Evolutionary conservation across 2,113 vertebrate species (phyloP).

Genomic region (Heterochromis multidens): DNA sequence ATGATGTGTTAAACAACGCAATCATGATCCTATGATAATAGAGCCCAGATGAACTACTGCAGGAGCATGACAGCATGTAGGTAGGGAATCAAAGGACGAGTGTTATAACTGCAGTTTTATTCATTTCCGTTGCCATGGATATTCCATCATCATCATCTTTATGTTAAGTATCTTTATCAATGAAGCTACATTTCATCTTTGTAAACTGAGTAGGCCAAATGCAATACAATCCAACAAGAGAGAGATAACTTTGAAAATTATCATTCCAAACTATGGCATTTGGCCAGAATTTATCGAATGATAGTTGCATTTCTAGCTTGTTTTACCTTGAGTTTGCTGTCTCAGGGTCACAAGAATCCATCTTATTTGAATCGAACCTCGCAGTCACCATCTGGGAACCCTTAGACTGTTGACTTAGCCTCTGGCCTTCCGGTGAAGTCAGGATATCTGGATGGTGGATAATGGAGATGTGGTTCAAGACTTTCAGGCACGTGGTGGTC

Average conservation of each 20-base stretch:
- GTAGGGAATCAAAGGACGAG: not conserved
- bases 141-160: not conserved
- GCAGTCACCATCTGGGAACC: not conserved
- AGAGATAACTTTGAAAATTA: not conserved
- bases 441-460: not conserved
- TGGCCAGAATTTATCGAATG: not conserved
- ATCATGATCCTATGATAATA: constrained; percentile 39
- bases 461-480: not conserved
- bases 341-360: fast-evolving
- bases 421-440: not conserved
- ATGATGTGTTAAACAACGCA: constrained; percentile 50
- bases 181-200: not conserved
- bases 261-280: not conserved
- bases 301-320: not conserved
- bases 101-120: not conserved
- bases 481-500: not conserved
- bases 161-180: not conserved
- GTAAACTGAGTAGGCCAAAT: not conserved
- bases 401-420: not conserved
- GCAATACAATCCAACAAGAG: not conserved
- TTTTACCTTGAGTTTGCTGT: not conserved
- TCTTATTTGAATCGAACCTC: not conserved
- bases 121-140: not conserved
- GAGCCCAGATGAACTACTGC: constrained; percentile 40
- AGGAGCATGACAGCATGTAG: constrained; percentile 13